These are phyloP conservation scores for Drosophila hydei DNA, from an alignment of 1,140 invertebrate genomes.

Conservation along the genomic window DNA sequence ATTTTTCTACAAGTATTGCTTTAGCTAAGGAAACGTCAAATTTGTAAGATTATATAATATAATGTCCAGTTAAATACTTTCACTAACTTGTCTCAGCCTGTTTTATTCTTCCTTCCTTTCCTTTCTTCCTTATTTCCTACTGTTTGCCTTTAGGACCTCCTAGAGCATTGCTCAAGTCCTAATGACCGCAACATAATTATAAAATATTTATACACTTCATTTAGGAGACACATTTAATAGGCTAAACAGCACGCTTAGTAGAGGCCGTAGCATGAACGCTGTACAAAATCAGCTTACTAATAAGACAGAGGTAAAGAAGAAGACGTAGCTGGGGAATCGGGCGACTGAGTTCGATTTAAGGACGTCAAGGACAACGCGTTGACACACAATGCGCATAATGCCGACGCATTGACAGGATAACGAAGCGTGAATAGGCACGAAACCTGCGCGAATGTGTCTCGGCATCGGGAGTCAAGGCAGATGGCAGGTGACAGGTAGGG, in stretches of 20 bases:
- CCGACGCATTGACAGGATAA: slow-evolving; percentile 77
- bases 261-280: slow-evolving; percentile 29
- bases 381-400: slow-evolving; percentile 64
- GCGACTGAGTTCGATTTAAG: slow-evolving; percentile 6
- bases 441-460: slow-evolving; percentile 58
- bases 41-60: slow-evolving; percentile 1
- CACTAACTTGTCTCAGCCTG: no score
- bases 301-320: slow-evolving; percentile 2
- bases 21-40: not conserved
- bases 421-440: slow-evolving; percentile 81
- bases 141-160: slow-evolving; percentile 17
- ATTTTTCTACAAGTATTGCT: no score
- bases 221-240: slow-evolving; percentile 73
- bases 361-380: slow-evolving; percentile 51
- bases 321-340: not conserved
- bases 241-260: slow-evolving; percentile 67
- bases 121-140: not conserved
- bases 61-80: no score
- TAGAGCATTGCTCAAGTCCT: slow-evolving; percentile 11
- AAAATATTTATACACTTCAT: slow-evolving; percentile 71
- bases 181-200: slow-evolving; percentile 55
- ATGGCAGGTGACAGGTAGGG: slow-evolving; percentile 64
- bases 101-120: no score
- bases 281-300: slow-evolving; percentile 59
- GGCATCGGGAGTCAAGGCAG: slow-evolving; percentile 60